Conservation (phyloP, 2,888 invertebrate species). For the Latrodectus elegans region DNA sequence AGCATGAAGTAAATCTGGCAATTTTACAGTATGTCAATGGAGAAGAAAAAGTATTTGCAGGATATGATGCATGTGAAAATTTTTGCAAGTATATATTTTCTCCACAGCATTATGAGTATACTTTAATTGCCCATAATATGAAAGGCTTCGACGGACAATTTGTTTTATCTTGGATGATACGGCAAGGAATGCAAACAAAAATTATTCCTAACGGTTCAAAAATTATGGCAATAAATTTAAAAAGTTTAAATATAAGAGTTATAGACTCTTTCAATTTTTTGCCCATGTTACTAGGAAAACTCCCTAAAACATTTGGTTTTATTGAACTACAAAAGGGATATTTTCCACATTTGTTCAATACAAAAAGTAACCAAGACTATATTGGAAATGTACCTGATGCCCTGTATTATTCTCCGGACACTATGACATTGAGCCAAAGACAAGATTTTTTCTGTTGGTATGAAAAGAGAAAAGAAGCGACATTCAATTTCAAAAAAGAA, state of each 20-base stretch:
- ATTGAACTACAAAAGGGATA: slow-evolving; percentile 29
- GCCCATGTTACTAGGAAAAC: slow-evolving; percentile 16
- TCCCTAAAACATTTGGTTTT: slow-evolving; percentile 41
- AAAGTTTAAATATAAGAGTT: background rate
- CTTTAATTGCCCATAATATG: slow-evolving; percentile 35
- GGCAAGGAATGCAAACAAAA: background rate
- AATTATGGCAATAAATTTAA: background rate
- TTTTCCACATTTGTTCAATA: slow-evolving; percentile 44
- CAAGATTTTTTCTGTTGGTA: slow-evolving; percentile 11
- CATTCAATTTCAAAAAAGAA: too few relatives aligned
- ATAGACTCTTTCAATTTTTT: slow-evolving; percentile 46
- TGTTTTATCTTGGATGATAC: slow-evolving; percentile 18
- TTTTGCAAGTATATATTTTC: slow-evolving; percentile 12
- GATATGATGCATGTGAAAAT: background rate
- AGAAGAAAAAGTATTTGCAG: slow-evolving; percentile 4
- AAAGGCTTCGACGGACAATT: slow-evolving; percentile 47
- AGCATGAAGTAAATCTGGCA: slow-evolving; percentile 13
- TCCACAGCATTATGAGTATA: slow-evolving; percentile 7
- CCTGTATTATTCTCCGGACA: slow-evolving; percentile 6
- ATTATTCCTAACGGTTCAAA: slow-evolving; percentile 13
- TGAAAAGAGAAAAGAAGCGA: background rate
- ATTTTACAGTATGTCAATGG: slow-evolving; percentile 22
- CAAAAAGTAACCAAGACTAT: background rate
- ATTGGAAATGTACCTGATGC: background rate
- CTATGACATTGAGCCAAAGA: background rate